Evolutionary conservation across 2,113 vertebrate species (phyloP).

Genomic region (Archocentrus centrarchus): DNA sequence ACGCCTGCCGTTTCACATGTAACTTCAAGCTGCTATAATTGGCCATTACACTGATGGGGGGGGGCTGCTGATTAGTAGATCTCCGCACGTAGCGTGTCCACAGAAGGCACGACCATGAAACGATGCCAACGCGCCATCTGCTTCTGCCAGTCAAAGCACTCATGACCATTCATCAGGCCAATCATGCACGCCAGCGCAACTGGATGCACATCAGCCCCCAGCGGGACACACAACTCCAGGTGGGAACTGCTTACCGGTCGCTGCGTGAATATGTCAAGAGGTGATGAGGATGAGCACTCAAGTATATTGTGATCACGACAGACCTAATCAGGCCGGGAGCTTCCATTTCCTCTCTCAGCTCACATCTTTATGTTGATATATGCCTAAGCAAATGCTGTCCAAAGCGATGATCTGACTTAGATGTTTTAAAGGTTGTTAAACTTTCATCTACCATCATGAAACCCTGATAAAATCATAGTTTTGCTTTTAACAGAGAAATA

Average conservation of each 20-base stretch:
- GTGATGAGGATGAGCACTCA: slow-evolving; percentile 5
- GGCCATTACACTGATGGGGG: slow-evolving; percentile 33
- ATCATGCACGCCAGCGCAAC: slow-evolving; percentile 53
- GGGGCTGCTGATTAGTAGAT: slow-evolving; percentile 45
- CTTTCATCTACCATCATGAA: neutral
- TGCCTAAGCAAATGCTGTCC: neutral
- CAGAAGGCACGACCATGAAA: slow-evolving; percentile 42
- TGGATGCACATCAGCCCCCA: slow-evolving; percentile 53
- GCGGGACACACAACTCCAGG: slow-evolving; percentile 36
- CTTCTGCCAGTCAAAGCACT: slow-evolving; percentile 53
- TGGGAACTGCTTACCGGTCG: slow-evolving; percentile 19
- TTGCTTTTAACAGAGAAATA: slow-evolving; percentile 1
- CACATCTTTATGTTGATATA: neutral
- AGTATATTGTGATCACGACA: slow-evolving; percentile 8
- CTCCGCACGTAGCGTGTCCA: slow-evolving; percentile 42
- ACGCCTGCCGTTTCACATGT: slow-evolving; percentile 15
- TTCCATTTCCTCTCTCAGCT: neutral
- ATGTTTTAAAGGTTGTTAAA: neutral
- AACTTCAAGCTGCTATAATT: slow-evolving; percentile 50
- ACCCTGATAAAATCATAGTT: neutral
- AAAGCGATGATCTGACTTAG: neutral
- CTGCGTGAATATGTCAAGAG: slow-evolving; percentile 24
- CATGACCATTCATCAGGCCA: slow-evolving; percentile 58
- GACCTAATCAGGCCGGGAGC: neutral
- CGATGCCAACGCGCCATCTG: slow-evolving; percentile 70